These are phyloP conservation scores for Caerostris darwini DNA, from an alignment of 1,140 invertebrate species.

Conservation along the genomic window DNA sequence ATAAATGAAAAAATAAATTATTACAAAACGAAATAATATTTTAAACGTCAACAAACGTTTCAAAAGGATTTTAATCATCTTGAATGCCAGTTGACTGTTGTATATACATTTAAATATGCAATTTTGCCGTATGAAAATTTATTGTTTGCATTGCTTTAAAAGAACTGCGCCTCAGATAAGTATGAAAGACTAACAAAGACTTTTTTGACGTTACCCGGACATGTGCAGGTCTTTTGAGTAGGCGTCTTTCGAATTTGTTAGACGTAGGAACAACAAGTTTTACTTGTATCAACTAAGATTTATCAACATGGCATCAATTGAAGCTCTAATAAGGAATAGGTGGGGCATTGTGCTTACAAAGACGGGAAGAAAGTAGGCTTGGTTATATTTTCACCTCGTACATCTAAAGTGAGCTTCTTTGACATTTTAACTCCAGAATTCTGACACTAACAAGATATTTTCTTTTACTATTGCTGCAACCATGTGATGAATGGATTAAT, in stretches of 20 bases:
- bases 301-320: slow-evolving; percentile 41
- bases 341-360: slow-evolving; percentile 33
- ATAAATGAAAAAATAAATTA: no score
- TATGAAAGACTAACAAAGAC: slow-evolving; percentile 11
- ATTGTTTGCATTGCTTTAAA: neutral
- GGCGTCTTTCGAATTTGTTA: slow-evolving; percentile 31
- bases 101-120: neutral
- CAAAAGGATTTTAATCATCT: neutral
- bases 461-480: slow-evolving; percentile 19
- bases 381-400: slow-evolving; percentile 41
- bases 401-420: slow-evolving; percentile 25
- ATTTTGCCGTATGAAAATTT: neutral
- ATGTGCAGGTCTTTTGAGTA: slow-evolving; percentile 24
- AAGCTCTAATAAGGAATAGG: slow-evolving; percentile 15
- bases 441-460: slow-evolving; percentile 7
- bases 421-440: neutral
- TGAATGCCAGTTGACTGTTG: neutral
- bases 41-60: neutral
- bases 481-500: slow-evolving; percentile 11
- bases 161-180: slow-evolving; percentile 31
- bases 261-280: slow-evolving; percentile 33
- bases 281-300: slow-evolving; percentile 13
- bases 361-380: slow-evolving; percentile 16
- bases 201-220: slow-evolving; percentile 32
- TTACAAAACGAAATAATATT: neutral